phyloP scores from a whole-genome alignment of 2,113 vertebrate species.

The Speoplatyrhinus poulsoni region DNA sequence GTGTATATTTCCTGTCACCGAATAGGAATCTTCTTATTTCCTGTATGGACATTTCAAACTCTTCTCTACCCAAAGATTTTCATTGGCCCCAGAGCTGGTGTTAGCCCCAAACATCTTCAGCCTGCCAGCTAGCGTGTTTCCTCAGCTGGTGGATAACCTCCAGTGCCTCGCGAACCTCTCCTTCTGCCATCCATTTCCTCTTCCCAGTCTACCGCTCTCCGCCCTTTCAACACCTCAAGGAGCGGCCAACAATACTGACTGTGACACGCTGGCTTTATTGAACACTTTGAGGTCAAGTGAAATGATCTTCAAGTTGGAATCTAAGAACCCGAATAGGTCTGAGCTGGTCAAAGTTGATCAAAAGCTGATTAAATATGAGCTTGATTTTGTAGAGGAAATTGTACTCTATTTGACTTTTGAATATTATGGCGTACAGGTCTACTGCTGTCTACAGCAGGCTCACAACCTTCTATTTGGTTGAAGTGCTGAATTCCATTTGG shows the following conservation, averaged over 20 bases:
- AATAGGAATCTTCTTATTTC: slow-evolving; percentile 58
- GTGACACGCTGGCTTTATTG: neutral
- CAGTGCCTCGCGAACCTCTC: slow-evolving; percentile 50
- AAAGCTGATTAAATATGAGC: too few species aligned
- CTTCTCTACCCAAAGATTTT: slow-evolving; percentile 71
- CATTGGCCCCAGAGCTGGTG: slow-evolving; percentile 61
- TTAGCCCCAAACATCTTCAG: slow-evolving; percentile 48
- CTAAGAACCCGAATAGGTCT: slow-evolving; percentile 24
- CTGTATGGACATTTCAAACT: slow-evolving; percentile 63
- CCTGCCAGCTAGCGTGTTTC: slow-evolving; percentile 62
- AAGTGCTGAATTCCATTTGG: neutral
- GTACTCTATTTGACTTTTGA: neutral
- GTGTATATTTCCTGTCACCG: slow-evolving; percentile 60
- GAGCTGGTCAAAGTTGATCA: slow-evolving; percentile 10
- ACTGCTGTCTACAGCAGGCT: too few species aligned
- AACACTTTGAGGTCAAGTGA: slow-evolving; percentile 9
- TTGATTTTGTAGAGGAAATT: slow-evolving; percentile 10
- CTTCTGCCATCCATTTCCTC: slow-evolving; percentile 56
- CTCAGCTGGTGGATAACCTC: slow-evolving; percentile 76
- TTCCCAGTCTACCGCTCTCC: slow-evolving; percentile 26
- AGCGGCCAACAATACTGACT: slow-evolving; percentile 5
- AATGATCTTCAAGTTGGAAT: slow-evolving; percentile 12
- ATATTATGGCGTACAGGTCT: neutral
- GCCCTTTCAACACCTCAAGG: slow-evolving; percentile 34
- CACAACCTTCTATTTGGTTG: neutral